A percentile compares a stretch with the other conserved stretches of the same genome.
Conservation (phyloP, 2,113 vertebrate species). For the Emydocephalus ijimae region DNA sequence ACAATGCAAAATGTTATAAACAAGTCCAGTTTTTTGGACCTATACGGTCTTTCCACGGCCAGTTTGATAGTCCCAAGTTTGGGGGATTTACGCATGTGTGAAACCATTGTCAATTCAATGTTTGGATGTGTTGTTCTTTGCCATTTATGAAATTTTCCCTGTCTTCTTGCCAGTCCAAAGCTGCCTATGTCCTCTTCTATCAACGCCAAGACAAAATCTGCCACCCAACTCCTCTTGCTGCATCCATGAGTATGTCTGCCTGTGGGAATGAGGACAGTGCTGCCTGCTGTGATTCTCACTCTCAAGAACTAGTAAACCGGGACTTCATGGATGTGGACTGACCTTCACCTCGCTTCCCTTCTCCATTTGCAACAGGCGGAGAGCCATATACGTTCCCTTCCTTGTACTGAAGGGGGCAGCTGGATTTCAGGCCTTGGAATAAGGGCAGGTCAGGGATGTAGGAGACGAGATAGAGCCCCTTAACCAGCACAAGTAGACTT, state of each 20-base stretch:
- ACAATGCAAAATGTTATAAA: background rate
- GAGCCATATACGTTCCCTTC: background rate
- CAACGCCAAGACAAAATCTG: slow-evolving; percentile 81
- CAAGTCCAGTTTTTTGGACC: background rate
- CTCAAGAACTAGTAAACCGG: slow-evolving; percentile 1
- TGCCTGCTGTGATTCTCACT: slow-evolving; percentile 39
- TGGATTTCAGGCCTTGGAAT: slow-evolving; percentile 8
- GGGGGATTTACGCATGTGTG: background rate
- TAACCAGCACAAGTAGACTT: background rate
- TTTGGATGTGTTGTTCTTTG: background rate
- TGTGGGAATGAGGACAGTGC: slow-evolving; percentile 1
- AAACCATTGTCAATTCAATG: background rate
- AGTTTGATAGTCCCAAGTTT: background rate
- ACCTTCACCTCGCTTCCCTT: background rate
- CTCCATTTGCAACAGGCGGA: background rate
- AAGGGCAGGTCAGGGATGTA: background rate
- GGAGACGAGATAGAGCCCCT: background rate
- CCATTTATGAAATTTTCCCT: background rate
- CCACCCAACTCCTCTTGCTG: slow-evolving; percentile 57
- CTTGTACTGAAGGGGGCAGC: background rate
- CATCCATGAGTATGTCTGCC: slow-evolving; percentile 12
- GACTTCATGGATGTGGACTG: slow-evolving; percentile 61
- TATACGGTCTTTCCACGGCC: background rate
- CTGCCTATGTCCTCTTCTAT: slow-evolving; percentile 85
- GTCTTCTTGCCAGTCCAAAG: slow-evolving; percentile 72